Evolutionary conservation across 2,888 invertebrate species (phyloP).

Genomic region (Leptinotarsa tumamoca): DNA sequence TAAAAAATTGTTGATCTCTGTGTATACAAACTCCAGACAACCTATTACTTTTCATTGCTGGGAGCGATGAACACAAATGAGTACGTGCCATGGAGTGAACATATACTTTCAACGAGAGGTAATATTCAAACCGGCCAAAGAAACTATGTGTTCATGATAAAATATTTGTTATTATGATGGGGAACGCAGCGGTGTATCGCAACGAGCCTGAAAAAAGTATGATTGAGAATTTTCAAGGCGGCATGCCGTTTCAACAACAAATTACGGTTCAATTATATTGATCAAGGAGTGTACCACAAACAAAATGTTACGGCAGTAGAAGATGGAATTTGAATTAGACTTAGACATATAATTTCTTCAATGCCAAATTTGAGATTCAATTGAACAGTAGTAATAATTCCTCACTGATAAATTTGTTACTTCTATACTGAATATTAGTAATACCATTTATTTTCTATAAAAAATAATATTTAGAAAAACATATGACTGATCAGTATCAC

Average conservation of each 20-base stretch:
- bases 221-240: conserved; percentile 23
- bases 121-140: conserved; percentile 22
- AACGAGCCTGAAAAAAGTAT: conserved; percentile 22
- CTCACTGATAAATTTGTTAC: too few species aligned
- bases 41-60: conserved; percentile 43
- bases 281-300: neutral
- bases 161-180: conserved; percentile 36
- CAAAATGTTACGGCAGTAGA: neutral
- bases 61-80: conserved; percentile 36
- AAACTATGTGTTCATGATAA: conserved; percentile 40
- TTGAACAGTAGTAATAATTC: too few species aligned
- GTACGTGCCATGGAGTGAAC: conserved; percentile 39
- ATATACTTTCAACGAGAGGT: conserved; percentile 26
- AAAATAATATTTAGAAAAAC: too few species aligned
- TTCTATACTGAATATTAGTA: too few species aligned
- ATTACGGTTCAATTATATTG: conserved; percentile 2
- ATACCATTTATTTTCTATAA: too few species aligned
- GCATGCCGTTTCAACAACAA: neutral
- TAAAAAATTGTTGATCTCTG: conserved; percentile 25
- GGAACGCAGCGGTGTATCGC: conserved; percentile 13
- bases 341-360: too few species aligned
- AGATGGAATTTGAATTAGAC: too few species aligned
- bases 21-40: conserved; percentile 34
- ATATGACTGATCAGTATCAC: too few species aligned
- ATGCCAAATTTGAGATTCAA: too few species aligned